These are phyloP conservation scores for Acanthornis magna DNA, from an alignment of 2,797 vertebrate genomes.

Conservation along the genomic window DNA sequence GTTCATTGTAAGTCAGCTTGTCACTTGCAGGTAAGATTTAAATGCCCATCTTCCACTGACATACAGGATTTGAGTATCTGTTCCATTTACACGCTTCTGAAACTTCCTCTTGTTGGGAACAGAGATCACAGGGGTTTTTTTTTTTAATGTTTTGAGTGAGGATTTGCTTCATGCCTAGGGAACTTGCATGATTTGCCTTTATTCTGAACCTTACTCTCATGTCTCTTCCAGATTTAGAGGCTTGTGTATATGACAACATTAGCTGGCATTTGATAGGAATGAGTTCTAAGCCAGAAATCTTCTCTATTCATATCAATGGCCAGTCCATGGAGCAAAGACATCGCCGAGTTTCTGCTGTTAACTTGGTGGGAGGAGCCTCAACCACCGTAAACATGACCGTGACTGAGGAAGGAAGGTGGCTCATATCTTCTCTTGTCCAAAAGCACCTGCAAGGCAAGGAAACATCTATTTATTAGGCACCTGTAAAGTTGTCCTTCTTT, in stretches of 20 bases:
- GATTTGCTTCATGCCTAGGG: background rate
- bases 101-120: background rate
- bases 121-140: background rate
- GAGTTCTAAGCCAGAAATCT: constrained; percentile 90
- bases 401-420: constrained; percentile 84
- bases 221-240: constrained; percentile 78
- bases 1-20: background rate
- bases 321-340: constrained; percentile 85
- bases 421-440: constrained; percentile 84
- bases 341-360: constrained; percentile 84
- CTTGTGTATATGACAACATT: constrained; percentile 82
- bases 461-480: background rate
- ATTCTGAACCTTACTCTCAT: background rate
- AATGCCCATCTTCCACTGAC: background rate
- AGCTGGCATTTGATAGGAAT: constrained; percentile 91
- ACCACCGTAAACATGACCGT: constrained; percentile 84
- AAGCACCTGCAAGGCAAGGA: constrained; percentile 87
- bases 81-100: background rate
- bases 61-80: background rate
- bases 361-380: constrained; percentile 83
- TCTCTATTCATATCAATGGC: constrained; percentile 92
- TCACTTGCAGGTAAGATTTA: background rate
- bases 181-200: background rate
- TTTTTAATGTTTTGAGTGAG: background rate
- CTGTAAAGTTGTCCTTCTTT: background rate